Evolutionary conservation across 2,797 vertebrate genomes (phyloP).

Genomic region (Pyrrhura leucotis): DNA sequence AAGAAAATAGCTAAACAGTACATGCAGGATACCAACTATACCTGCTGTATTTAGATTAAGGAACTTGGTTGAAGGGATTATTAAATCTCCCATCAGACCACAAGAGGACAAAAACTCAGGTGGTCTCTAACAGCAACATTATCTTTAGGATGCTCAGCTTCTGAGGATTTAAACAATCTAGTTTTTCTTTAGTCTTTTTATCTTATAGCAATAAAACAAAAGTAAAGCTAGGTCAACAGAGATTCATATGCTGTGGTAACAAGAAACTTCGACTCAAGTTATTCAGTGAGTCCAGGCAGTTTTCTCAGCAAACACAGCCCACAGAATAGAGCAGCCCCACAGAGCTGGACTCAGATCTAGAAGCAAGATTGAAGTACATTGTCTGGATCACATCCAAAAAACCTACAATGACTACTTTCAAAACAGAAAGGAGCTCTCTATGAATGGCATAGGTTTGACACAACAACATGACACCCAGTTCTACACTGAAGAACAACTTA

Average conservation of each 20-base stretch:
- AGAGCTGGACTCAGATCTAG: background rate
- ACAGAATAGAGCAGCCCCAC: background rate
- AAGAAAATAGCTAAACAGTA: background rate
- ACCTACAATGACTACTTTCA: background rate
- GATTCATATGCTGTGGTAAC: background rate
- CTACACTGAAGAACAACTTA: conserved; percentile 77
- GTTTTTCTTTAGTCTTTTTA: background rate
- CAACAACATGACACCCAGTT: background rate
- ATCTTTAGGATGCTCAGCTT: background rate
- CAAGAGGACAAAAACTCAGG: background rate
- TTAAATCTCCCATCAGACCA: background rate
- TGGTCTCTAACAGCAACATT: background rate
- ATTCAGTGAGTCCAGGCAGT: background rate
- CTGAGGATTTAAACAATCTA: background rate
- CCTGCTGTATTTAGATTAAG: background rate
- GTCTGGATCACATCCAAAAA: background rate
- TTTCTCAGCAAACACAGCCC: background rate
- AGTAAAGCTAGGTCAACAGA: background rate
- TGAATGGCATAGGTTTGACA: rapidly evolving
- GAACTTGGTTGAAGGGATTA: background rate
- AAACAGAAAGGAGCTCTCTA: background rate
- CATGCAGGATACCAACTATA: background rate
- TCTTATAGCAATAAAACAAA: background rate
- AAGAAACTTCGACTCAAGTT: background rate
- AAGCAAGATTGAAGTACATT: background rate